phyloP scores from a whole-genome alignment of 1,140 invertebrate species.

The Pseudoatta argentina region DNA sequence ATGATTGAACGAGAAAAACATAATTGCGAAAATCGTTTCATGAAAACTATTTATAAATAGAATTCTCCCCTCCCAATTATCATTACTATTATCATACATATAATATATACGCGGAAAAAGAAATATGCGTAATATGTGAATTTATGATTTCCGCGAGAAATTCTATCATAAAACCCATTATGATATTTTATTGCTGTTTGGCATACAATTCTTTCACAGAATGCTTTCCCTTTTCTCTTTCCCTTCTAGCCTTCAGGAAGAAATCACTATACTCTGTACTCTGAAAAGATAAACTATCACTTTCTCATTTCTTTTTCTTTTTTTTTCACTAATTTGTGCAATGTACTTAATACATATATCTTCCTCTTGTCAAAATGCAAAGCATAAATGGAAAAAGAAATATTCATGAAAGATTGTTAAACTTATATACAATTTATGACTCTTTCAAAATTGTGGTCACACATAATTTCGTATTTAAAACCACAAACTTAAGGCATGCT shows the following conservation, averaged over 20 bases:
- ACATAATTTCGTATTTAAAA: conserved; percentile 14
- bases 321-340: conserved; percentile 61
- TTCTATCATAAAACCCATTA: conserved; percentile 41
- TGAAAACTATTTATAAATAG: conserved; percentile 61
- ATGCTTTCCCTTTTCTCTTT: conserved; percentile 24
- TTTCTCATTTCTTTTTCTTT: conserved; percentile 2
- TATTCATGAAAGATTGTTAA: conserved; percentile 7
- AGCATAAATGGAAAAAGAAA: conserved; percentile 24
- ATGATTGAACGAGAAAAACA: conserved; percentile 61
- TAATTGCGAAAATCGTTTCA: conserved; percentile 46
- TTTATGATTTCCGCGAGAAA: conserved; percentile 43
- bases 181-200: conserved; percentile 58
- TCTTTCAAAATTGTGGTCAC: conserved; percentile 20
- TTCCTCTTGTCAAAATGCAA: conserved; percentile 52
- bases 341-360: conserved; percentile 53
- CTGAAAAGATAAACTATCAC: conserved; percentile 9
- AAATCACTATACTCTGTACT: conserved; percentile 20
- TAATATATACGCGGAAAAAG: conserved; percentile 46
- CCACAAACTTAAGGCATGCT: conserved; percentile 6
- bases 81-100: conserved; percentile 26
- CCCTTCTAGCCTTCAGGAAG: not conserved
- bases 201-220: conserved; percentile 32
- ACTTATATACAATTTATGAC: conserved; percentile 56
- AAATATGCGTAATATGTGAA: conserved; percentile 7
- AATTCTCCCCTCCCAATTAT: not conserved